Conservation (phyloP, 2,113 vertebrate genomes). For the Varanus komodoensis region DNA sequence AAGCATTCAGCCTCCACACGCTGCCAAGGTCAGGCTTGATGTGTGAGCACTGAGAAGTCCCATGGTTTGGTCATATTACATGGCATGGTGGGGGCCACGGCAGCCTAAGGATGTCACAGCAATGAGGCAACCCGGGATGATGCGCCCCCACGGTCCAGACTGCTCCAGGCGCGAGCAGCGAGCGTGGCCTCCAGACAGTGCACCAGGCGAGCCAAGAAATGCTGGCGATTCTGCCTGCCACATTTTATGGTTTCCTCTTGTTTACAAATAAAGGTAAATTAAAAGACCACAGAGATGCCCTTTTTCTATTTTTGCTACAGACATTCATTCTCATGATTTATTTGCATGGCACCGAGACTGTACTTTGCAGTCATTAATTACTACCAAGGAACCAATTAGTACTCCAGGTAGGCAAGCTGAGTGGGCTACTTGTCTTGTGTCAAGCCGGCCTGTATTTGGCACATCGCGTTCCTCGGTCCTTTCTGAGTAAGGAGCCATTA, state of each 20-base stretch:
- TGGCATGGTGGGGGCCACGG: constrained; percentile 25
- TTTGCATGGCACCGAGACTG: constrained; percentile 16
- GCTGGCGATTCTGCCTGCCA: constrained; percentile 34
- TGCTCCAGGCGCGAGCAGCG: constrained; percentile 7
- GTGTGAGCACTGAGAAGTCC: constrained; percentile 45
- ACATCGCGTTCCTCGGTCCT: not conserved
- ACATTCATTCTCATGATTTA: not conserved
- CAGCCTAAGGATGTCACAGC: not conserved
- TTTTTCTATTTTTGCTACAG: constrained; percentile 5
- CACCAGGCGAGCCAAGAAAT: constrained; percentile 30
- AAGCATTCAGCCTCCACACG: not conserved
- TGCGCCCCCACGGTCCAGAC: constrained; percentile 41
- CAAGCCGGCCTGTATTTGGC: not conserved
- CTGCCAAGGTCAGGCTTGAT: constrained; percentile 39
- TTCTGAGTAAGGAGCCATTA: not conserved
- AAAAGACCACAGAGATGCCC: constrained; percentile 17
- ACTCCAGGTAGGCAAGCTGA: not conserved
- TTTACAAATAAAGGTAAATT: not conserved
- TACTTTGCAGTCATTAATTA: constrained; percentile 7
- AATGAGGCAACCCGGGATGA: constrained; percentile 37
- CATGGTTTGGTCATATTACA: constrained; percentile 30
- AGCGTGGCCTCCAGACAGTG: constrained; percentile 39
- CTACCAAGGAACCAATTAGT: not conserved
- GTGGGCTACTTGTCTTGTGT: not conserved
- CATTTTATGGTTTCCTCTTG: constrained; percentile 28